Evolutionary conservation across 2,888 invertebrate species (phyloP).

Genomic region (Drosophila gaucha): DNA sequence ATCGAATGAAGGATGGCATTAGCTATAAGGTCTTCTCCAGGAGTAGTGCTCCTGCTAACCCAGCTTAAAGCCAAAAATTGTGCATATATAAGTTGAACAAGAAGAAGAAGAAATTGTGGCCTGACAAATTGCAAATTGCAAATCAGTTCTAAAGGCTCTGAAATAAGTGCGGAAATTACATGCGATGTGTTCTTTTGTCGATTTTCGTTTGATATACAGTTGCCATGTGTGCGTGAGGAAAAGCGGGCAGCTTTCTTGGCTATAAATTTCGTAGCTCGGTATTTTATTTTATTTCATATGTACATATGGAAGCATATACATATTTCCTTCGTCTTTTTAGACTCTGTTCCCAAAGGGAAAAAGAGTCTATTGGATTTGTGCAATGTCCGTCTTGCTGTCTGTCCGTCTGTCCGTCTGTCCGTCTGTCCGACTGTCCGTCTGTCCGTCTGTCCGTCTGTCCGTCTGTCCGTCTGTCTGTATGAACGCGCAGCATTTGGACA

Average conservation of each 20-base stretch:
- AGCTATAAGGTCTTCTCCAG: no score
- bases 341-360: no score
- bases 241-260: conserved; percentile 7
- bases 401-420: no score
- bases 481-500: no score
- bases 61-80: no score
- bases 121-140: conserved; percentile 1
- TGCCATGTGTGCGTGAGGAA: conserved; percentile 7
- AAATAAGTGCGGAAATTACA: conserved; percentile 41
- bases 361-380: no score
- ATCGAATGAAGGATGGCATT: no score
- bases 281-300: conserved; percentile 25
- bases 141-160: neutral
- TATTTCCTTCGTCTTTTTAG: neutral
- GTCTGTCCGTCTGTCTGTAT: no score
- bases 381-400: no score
- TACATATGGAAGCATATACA: neutral
- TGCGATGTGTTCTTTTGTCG: conserved; percentile 8
- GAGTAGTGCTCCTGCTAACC: neutral
- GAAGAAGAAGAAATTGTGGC: neutral
- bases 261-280: conserved; percentile 20
- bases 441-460: no score
- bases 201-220: conserved; percentile 34
- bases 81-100: no score
- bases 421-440: no score